Base-by-base conservation (phyloP, 2,797 vertebrate species). In the Amblyraja radiata region DNA sequence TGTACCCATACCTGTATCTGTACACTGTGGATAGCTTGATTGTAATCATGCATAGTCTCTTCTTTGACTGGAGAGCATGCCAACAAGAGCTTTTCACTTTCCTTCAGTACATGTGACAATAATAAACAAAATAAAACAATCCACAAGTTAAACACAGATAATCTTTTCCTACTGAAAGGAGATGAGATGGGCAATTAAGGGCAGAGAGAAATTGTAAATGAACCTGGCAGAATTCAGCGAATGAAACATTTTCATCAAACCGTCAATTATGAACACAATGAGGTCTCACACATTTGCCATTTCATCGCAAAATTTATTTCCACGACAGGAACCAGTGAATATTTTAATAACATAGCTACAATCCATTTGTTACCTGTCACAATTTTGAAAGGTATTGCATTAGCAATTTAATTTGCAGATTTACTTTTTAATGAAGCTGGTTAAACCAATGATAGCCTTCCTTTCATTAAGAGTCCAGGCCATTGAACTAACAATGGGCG, bases 341-440 rank as follows among this genome's bases (percentile, higher is more conserved):
- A 63, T 86, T 86, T 86, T n/a, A 86, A 63, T 63, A 86, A 86
- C 11, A 13, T 11, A 86, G 63, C 58, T 63, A 63, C 23, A 86
- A 63, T 63, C 83, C 83, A 88, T 88, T 63, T 6, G 63, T 88
- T 68, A 88, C 61, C 21, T 88, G 84, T 68, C 84, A 88, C 63
- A 88, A 88, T 68, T 88, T 68, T 88, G 71, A 68, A 88, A 88
- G 84, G 61, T 8, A 32, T 65, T 88, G 25, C 84, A 88, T 88
- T 88, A 88, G 54, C 18, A 36, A 68, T 68, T 88, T 88, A 88
- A 88, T 32, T 68, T 88, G 84, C 16, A 88, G n/a, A 88, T 88
- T 65, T 58, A 84, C 32, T 10, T 84, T 84, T 13, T 63, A 88
- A 36, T 88, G 84, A 65, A 36, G 14, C n/a, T n/a, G 36, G 84